phyloP scores from a whole-genome alignment of 2,888 invertebrate species.

The Eubasilissa splendida region DNA sequence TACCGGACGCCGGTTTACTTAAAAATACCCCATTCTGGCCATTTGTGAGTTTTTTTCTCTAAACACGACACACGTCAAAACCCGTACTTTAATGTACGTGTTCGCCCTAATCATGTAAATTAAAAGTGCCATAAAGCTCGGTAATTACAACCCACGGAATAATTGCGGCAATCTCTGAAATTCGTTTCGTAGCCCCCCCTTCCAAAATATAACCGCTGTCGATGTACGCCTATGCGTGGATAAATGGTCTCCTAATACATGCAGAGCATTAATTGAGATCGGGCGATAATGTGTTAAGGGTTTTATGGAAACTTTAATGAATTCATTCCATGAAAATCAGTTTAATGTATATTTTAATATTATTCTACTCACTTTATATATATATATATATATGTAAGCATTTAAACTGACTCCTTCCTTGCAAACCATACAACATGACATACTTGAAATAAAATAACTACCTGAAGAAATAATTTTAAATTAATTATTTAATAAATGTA shows the following conservation, averaged over 20 bases:
- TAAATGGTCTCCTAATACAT: constrained; percentile 19
- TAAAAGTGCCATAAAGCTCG: constrained; percentile 56
- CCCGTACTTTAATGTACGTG: constrained; percentile 54
- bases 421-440: no score
- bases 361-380: no score
- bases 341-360: background rate
- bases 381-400: no score
- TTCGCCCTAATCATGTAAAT: constrained; percentile 58
- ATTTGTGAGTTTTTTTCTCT: constrained; percentile 41
- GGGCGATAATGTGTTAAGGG: constrained; percentile 32
- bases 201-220: constrained; percentile 7
- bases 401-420: no score
- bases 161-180: constrained; percentile 39
- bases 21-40: constrained; percentile 33
- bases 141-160: constrained; percentile 49
- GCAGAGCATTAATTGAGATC: constrained; percentile 25
- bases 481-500: no score
- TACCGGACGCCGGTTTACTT: constrained; percentile 34
- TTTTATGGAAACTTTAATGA: constrained; percentile 27
- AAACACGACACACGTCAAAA: constrained; percentile 41
- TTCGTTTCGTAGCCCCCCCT: constrained; percentile 8
- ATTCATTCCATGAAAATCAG: constrained; percentile 24
- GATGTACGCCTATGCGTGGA: constrained; percentile 32
- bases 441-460: no score
- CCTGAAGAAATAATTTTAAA: no score